phyloP scores from a whole-genome alignment of 2,888 invertebrate genomes.

The Hoplodrina ambigua region DNA sequence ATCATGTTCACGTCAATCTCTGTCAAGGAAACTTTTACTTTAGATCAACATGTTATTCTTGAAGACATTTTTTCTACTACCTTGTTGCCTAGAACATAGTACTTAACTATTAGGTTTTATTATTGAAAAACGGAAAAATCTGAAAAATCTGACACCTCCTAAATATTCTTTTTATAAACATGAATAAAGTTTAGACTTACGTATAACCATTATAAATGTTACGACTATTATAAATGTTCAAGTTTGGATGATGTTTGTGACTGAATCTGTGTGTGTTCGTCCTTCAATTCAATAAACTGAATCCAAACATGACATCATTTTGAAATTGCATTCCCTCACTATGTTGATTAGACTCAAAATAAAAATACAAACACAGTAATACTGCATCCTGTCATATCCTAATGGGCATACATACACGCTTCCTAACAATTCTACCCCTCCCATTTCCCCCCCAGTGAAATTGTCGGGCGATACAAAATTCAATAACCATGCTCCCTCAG shows the following conservation, averaged over 20 bases:
- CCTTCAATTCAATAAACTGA: background rate
- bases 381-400: slow-evolving; percentile 10
- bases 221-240: too few relatives aligned
- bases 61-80: background rate
- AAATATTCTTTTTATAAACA: too few relatives aligned
- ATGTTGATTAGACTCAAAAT: background rate
- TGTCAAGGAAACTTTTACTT: background rate
- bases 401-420: slow-evolving; percentile 14
- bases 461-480: slow-evolving; percentile 57
- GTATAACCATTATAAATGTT: too few relatives aligned
- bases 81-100: too few relatives aligned
- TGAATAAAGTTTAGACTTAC: too few relatives aligned
- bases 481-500: slow-evolving; percentile 55
- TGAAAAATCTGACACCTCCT: too few relatives aligned
- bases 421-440: slow-evolving; percentile 6
- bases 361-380: slow-evolving; percentile 6
- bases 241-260: too few relatives aligned
- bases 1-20: background rate
- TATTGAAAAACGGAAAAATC: too few relatives aligned
- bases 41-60: background rate
- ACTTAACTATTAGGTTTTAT: too few relatives aligned
- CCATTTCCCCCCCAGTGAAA: slow-evolving; percentile 20
- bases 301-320: background rate
- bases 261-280: too few relatives aligned
- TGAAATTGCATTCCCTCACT: background rate